phyloP scores from a whole-genome alignment of 2,797 vertebrate genomes.

The Somateria mollissima region DNA sequence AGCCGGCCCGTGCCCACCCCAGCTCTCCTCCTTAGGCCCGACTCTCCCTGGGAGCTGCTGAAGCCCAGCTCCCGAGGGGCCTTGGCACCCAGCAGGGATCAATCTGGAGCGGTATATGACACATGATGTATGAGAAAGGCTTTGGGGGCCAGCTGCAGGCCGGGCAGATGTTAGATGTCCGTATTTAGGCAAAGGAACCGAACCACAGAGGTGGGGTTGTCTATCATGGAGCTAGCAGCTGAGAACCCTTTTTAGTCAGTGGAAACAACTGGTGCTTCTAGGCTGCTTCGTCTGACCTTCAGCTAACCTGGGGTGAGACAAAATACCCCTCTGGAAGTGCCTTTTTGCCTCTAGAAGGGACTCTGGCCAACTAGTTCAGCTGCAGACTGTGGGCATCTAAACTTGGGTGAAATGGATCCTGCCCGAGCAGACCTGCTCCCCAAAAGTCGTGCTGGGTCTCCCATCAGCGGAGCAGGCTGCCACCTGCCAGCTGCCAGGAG shows the following conservation, averaged over 20 bases:
- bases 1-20: background rate
- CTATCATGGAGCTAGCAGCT: constrained; percentile 5
- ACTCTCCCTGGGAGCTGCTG: background rate
- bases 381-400: background rate
- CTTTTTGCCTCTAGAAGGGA: background rate
- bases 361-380: fast-evolving
- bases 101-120: background rate
- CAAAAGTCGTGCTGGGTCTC: background rate
- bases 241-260: background rate
- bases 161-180: background rate
- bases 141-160: background rate
- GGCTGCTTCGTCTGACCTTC: constrained; percentile 19
- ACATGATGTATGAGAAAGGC: background rate
- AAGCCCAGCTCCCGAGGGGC: background rate
- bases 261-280: constrained; percentile 7
- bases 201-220: background rate
- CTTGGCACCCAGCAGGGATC: background rate
- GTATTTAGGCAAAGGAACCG: background rate
- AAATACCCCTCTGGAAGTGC: background rate
- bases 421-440: background rate
- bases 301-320: background rate
- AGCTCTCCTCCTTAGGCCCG: background rate
- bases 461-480: background rate
- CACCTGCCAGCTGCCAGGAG: background rate
- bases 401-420: constrained; percentile 6